Base-by-base conservation (phyloP, 2,888 invertebrate genomes). In the Drosophila imparisetae region DNA sequence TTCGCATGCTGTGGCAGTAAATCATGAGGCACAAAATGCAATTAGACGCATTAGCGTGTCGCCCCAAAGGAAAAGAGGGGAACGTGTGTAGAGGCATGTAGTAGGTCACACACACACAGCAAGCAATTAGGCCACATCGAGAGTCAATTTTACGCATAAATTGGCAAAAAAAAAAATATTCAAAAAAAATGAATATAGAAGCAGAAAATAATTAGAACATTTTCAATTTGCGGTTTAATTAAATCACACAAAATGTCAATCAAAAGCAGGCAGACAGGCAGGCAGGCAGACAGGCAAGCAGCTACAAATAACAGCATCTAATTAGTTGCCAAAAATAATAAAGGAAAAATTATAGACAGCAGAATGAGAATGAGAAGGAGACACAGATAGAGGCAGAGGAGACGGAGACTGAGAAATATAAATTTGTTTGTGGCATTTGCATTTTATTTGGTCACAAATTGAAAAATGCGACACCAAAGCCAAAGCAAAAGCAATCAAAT, bases 201-300 rank as follows among this genome's bases (percentile, higher is more conserved):
- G 0, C 45, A 30, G 65, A 55, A 64, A 65, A 79, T 57, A 30
- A 57, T 21, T 13, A 57, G 2, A 40, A 57, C 8, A 42, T 32
- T 68, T 77, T 66, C 71, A 72, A 82, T 87, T 86, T 80, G 77
- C 50, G 73, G 72, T 85, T 89, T 89, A 89, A 86, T 89, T 89
- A 87, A 86, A 82, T 88, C 75, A 80, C 75, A 72, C 74, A 70
- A 81, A 81, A 82, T 68, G 72, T 78, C 82, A 74, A 84, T 81
- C 72, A 78, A 65, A 61, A 71, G 45, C 68, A 53, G 55, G 54
- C 60, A 34, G 54, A 21, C 68, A 49, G 55, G 55, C 60, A 34
- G 50, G 21, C 24, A 15, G 63, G 45, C 68, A 49, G 52, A 54
- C 60, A 21, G 54, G n/a, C 24, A 21, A 66, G 18, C 72, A 69